Conservation (phyloP, 2,888 invertebrate genomes). For the Oxyscelio sp. region DNA sequence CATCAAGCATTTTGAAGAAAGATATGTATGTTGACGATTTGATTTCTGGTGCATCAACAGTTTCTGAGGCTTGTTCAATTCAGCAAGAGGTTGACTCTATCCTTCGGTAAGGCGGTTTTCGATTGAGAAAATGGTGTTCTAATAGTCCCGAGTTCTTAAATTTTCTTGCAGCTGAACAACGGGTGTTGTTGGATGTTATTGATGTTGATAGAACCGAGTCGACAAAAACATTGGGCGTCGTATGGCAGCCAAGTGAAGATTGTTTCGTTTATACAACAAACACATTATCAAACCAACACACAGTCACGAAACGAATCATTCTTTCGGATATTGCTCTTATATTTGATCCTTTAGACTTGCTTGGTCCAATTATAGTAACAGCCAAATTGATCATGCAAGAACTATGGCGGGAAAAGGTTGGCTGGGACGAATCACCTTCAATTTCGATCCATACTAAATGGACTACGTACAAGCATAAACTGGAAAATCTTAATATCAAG, state of each 20-base stretch:
- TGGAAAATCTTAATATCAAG: slow-evolving; percentile 55
- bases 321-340: slow-evolving; percentile 49
- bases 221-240: neutral
- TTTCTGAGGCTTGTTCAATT: neutral
- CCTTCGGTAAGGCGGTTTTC: neutral
- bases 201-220: neutral
- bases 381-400: slow-evolving; percentile 72
- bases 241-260: slow-evolving; percentile 1
- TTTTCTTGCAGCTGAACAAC: neutral
- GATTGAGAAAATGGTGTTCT: slow-evolving; percentile 18
- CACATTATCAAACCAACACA: neutral
- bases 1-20: neutral
- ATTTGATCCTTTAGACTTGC: slow-evolving; percentile 62
- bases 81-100: neutral
- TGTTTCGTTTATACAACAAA: neutral
- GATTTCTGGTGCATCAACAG: neutral
- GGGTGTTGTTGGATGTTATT: neutral
- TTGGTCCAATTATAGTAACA: slow-evolving; percentile 71
- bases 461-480: slow-evolving; percentile 33
- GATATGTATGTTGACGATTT: slow-evolving; percentile 2
- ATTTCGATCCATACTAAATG: slow-evolving; percentile 44
- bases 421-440: slow-evolving; percentile 31
- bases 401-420: slow-evolving; percentile 24
- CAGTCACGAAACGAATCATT: slow-evolving; percentile 18
- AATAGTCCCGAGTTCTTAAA: neutral